Conservation (phyloP, 2,113 vertebrate species). For the Dunckerocampus dactyliophorus region DNA sequence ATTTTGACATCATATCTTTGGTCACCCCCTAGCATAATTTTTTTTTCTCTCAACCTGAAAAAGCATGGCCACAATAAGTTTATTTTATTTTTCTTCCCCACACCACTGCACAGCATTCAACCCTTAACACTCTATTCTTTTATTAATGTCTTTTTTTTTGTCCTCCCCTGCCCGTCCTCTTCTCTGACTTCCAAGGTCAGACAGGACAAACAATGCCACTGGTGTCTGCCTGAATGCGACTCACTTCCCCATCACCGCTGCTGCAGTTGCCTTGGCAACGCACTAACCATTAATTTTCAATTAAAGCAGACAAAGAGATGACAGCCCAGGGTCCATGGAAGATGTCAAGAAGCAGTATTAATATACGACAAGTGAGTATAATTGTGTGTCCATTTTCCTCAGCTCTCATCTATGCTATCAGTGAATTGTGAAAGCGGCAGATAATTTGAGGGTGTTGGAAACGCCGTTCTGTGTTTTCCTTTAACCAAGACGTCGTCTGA, state of each 20-base stretch:
- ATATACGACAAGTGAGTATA: conserved; percentile 99
- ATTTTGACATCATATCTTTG: conserved; percentile 64
- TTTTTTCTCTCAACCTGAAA: conserved; percentile 36
- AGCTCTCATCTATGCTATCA: conserved; percentile 75
- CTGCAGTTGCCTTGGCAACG: conserved; percentile 94
- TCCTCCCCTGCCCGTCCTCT: conserved; percentile 77
- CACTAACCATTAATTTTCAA: conserved; percentile 99
- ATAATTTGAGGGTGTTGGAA: conserved; percentile 74
- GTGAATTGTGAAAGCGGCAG: conserved; percentile 76
- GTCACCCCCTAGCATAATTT: conserved; percentile 29
- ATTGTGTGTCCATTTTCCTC: conserved; percentile 94
- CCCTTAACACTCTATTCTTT: conserved; percentile 70
- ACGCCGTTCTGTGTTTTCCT: conserved; percentile 54
- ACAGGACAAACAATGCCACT: conserved; percentile 95
- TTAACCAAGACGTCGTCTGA: conserved; percentile 62
- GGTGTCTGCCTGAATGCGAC: conserved; percentile 90
- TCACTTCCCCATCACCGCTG: conserved; percentile 85
- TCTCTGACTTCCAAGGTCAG: conserved; percentile 97
- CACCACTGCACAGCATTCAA: conserved; percentile 71
- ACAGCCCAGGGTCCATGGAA: conserved; percentile 99
- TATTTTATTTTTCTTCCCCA: conserved; percentile 61
- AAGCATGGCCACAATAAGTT: conserved; percentile 63
- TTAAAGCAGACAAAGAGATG: conserved; percentile 99
- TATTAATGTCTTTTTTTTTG: conserved; percentile 68
- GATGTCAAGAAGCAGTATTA: conserved; percentile 99